Evolutionary conservation across 92 coral and sea anemone species (phyloP).

Genomic region (Pocillopora meandrina): DNA sequence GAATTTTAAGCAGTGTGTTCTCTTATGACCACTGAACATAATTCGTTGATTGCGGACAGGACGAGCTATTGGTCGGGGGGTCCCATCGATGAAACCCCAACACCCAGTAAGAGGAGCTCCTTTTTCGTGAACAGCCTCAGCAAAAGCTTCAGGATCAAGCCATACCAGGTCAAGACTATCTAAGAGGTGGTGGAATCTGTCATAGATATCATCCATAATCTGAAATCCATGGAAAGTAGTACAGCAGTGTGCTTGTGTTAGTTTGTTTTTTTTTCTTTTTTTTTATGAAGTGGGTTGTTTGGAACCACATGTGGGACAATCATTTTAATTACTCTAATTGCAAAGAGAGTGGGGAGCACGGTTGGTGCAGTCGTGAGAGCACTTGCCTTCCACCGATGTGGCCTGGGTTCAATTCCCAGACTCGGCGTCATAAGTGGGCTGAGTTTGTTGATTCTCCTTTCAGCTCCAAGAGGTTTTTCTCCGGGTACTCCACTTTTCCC

Average conservation of each 20-base stretch:
- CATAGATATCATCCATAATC: constrained; percentile 65
- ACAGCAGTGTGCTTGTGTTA: constrained; percentile 47
- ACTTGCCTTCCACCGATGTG: constrained; percentile 15
- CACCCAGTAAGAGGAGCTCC: constrained; percentile 61
- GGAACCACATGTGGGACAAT: constrained; percentile 56
- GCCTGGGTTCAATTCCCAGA: constrained; percentile 17
- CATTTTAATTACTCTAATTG: constrained; percentile 44
- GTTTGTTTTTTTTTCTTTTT: not conserved
- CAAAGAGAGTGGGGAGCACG: constrained; percentile 39
- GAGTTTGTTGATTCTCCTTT: constrained; percentile 23
- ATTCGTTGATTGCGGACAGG: constrained; percentile 25
- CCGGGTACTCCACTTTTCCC: no score
- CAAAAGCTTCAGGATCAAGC: constrained; percentile 54
- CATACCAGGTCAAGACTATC: constrained; percentile 54
- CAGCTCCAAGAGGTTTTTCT: constrained; percentile 10
- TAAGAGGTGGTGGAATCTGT: constrained; percentile 48
- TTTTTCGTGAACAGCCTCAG: constrained; percentile 43
- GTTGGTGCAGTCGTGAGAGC: constrained; percentile 18
- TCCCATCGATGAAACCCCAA: constrained; percentile 43
- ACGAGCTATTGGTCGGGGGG: constrained; percentile 51
- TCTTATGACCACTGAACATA: no score
- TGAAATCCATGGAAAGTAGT: constrained; percentile 49
- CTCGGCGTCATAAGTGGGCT: constrained; percentile 20
- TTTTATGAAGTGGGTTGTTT: constrained; percentile 39
- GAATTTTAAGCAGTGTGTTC: no score